Percentiles rank a stretch among this genome's conserved stretches.
phyloP scores from a whole-genome alignment of 1,140 invertebrate species.

The Battus philenor region DNA sequence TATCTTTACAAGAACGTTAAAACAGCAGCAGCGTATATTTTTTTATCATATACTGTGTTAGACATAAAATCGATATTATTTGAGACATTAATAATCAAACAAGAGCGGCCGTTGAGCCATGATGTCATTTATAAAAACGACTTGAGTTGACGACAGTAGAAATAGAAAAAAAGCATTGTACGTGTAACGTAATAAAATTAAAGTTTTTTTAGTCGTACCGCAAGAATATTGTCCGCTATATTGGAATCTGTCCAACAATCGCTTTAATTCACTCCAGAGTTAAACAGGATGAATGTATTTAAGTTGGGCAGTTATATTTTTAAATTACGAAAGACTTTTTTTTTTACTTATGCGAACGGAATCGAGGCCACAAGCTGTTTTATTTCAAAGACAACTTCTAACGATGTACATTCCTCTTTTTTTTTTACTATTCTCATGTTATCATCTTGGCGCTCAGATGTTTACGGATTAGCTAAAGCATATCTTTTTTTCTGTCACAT shows the following conservation, averaged over 20 bases:
- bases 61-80: constrained; percentile 7
- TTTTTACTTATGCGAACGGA: constrained; percentile 7
- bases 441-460: constrained; percentile 3
- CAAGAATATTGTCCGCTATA: constrained; percentile 44
- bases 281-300: constrained; percentile 37
- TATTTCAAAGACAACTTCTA: constrained; percentile 8
- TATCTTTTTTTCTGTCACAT: constrained; percentile 4
- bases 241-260: constrained; percentile 61
- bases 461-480: constrained; percentile 1
- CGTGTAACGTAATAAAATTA: constrained; percentile 4
- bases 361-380: constrained; percentile 10
- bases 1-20: no score
- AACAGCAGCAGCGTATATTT: no score
- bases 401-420: not conserved
- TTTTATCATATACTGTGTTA: not conserved
- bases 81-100: constrained; percentile 3
- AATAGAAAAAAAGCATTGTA: constrained; percentile 7
- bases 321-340: constrained; percentile 18
- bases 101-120: constrained; percentile 6
- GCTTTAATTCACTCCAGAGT: constrained; percentile 44
- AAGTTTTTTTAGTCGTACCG: constrained; percentile 34
- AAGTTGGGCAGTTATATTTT: constrained; percentile 28
- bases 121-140: constrained; percentile 15
- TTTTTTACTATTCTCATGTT: constrained; percentile 6
- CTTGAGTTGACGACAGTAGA: constrained; percentile 4